Percentiles rank a stretch among this genome's conserved stretches.
Conservation (phyloP, 2,797 vertebrate genomes). For the Columba guinea region DNA sequence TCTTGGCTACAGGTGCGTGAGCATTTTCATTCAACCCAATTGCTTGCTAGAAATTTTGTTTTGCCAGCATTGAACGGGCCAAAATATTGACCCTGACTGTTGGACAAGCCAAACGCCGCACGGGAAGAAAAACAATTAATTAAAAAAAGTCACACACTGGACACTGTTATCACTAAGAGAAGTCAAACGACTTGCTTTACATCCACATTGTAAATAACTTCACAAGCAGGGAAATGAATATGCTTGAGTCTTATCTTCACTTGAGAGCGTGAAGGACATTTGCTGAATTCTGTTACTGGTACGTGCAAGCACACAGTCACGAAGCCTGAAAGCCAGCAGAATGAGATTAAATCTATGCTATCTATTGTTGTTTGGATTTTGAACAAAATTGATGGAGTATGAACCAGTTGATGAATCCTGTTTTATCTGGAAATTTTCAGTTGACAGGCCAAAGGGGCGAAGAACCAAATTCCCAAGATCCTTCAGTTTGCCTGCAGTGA, state of each 20-base stretch:
- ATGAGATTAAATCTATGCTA: slow-evolving; percentile 55
- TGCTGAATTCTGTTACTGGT: slow-evolving; percentile 40
- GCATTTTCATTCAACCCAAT: not conserved
- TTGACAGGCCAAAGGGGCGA: slow-evolving; percentile 96
- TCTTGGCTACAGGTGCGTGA: not conserved
- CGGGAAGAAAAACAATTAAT: not conserved
- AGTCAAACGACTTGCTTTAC: slow-evolving; percentile 44
- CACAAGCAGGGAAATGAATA: slow-evolving; percentile 38
- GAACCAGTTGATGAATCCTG: slow-evolving; percentile 89
- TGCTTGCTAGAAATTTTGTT: not conserved
- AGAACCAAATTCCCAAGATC: slow-evolving; percentile 95
- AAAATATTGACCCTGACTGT: not conserved
- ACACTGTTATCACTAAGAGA: slow-evolving; percentile 38
- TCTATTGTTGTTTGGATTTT: slow-evolving; percentile 87
- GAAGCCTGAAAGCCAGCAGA: slow-evolving; percentile 39
- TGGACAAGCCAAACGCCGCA: not conserved
- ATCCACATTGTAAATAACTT: slow-evolving; percentile 41
- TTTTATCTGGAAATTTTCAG: slow-evolving; percentile 95
- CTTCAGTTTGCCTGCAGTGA: slow-evolving; percentile 89
- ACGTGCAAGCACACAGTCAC: slow-evolving; percentile 24
- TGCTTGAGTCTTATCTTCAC: slow-evolving; percentile 4
- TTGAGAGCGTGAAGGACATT: slow-evolving; percentile 38
- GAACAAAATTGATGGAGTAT: slow-evolving; percentile 95
- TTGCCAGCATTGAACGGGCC: not conserved
- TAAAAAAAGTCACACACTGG: not conserved